Evolutionary conservation across 1,140 invertebrate genomes (phyloP).

Genomic region (Portunus trituberculatus): DNA sequence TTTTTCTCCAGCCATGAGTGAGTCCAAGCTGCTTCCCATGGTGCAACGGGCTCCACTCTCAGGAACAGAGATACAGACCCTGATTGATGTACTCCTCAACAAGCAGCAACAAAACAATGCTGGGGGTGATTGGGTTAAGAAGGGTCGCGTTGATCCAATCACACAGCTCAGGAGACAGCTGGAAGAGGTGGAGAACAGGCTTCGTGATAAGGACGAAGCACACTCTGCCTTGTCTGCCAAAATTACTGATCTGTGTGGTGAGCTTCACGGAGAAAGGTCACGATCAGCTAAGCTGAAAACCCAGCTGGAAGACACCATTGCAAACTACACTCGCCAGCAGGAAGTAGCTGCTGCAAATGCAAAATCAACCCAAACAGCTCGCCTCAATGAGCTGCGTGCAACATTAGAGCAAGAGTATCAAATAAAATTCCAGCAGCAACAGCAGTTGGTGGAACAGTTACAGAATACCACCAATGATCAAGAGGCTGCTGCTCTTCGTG

Average conservation of each 20-base stretch:
- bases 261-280: constrained; percentile 85
- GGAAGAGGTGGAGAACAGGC: constrained; percentile 86
- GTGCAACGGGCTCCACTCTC: constrained; percentile 90
- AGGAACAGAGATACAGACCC: constrained; percentile 91
- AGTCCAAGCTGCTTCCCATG: constrained; percentile 86
- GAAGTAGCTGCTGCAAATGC: constrained; percentile 82
- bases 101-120: constrained; percentile 89
- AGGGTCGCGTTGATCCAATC: constrained; percentile 89
- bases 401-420: constrained; percentile 67
- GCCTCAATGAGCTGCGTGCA: constrained; percentile 51
- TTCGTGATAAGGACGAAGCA: constrained; percentile 79
- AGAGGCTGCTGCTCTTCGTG: constrained; percentile 69
- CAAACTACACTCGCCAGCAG: constrained; percentile 82
- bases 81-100: constrained; percentile 93
- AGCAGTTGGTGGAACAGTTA: constrained; percentile 56
- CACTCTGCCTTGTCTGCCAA: constrained; percentile 77
- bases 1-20: constrained; percentile 80
- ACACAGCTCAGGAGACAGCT: constrained; percentile 92
- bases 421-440: constrained; percentile 66
- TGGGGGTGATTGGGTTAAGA: constrained; percentile 89
- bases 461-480: constrained; percentile 53
- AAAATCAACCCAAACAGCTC: constrained; percentile 30
- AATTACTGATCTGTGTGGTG: constrained; percentile 88
- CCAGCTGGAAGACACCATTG: constrained; percentile 83
- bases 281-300: constrained; percentile 83